Percentiles rank a stretch among this genome's conserved stretches.
Conservation (phyloP, 2,797 vertebrate genomes). For the Bradypodion ventrale region DNA sequence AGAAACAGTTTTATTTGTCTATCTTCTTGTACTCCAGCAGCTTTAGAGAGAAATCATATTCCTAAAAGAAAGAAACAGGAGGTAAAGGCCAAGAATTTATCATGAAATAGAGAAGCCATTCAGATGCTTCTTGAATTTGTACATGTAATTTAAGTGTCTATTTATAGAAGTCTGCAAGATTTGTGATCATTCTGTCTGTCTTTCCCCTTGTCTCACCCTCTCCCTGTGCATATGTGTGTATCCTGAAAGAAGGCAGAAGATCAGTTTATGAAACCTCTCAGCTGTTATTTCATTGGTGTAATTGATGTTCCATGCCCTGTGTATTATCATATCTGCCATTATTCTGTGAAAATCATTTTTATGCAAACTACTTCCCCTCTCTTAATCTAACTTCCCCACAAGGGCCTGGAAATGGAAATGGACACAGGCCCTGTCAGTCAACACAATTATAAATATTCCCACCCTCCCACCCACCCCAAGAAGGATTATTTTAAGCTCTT, state of each 20-base stretch:
- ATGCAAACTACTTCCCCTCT: conserved; percentile 55
- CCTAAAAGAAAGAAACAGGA: not conserved
- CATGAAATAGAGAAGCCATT: not conserved
- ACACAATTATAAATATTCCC: conserved; percentile 1
- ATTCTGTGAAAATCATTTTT: conserved; percentile 49
- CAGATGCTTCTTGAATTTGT: not conserved
- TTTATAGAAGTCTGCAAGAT: conserved; percentile 10
- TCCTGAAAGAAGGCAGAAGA: conserved; percentile 31
- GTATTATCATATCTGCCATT: conserved; percentile 42
- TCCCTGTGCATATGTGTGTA: not conserved
- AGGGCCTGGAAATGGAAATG: conserved; percentile 42
- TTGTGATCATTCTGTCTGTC: not conserved
- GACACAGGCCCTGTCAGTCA: conserved; percentile 20
- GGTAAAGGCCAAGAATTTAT: not conserved
- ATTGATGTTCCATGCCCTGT: not conserved
- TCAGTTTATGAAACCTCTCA: conserved; percentile 22
- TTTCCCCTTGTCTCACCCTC: too few relatives aligned
- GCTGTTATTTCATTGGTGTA: conserved; percentile 23
- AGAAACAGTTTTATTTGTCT: not conserved
- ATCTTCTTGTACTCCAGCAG: not conserved
- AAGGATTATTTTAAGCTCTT: conserved; percentile 29
- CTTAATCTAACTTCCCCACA: conserved; percentile 59
- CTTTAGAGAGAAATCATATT: not conserved
- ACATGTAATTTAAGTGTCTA: not conserved
- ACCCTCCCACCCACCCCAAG: conserved; percentile 29